Percentiles rank a stretch among this genome's conserved stretches.
Conservation (phyloP, 2,888 invertebrate genomes). For the Lymantria monacha region DNA sequence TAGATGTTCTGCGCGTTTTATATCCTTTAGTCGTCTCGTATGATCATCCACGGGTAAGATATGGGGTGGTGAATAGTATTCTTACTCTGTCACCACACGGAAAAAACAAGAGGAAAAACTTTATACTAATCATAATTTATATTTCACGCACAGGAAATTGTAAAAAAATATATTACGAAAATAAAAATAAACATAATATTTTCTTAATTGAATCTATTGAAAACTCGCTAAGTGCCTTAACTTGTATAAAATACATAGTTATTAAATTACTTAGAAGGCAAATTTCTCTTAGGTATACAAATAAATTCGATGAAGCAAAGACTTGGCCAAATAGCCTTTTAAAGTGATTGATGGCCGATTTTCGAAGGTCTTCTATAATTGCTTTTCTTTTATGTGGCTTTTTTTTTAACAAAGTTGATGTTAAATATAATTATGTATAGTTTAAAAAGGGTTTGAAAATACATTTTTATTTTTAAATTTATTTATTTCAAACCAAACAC, state of each 20-base stretch:
- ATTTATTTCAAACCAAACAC: too few relatives aligned
- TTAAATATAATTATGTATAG: background rate
- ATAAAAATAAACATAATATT: background rate
- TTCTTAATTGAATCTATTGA: background rate
- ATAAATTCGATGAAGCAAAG: constrained; percentile 27
- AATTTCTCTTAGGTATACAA: constrained; percentile 10
- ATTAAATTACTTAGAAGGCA: constrained; percentile 8
- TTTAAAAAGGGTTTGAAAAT: background rate
- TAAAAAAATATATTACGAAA: background rate
- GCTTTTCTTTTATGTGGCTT: constrained; percentile 10
- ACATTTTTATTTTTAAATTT: too few relatives aligned
- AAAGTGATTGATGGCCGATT: constrained; percentile 36
- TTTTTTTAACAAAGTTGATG: background rate
- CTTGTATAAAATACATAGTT: background rate
- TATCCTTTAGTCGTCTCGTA: too few relatives aligned
- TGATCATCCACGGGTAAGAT: too few relatives aligned
- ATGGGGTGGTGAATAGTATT: too few relatives aligned
- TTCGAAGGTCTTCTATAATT: constrained; percentile 23
- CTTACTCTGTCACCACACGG: too few relatives aligned
- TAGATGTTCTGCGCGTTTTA: too few relatives aligned
- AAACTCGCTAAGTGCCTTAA: constrained; percentile 4
- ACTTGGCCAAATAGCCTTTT: constrained; percentile 17
- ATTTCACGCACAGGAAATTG: constrained; percentile 3
- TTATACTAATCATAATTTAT: background rate
- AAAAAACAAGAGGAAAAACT: too few relatives aligned